phyloP scores from a whole-genome alignment of 2,888 invertebrate genomes.

The Drosophila cognata region DNA sequence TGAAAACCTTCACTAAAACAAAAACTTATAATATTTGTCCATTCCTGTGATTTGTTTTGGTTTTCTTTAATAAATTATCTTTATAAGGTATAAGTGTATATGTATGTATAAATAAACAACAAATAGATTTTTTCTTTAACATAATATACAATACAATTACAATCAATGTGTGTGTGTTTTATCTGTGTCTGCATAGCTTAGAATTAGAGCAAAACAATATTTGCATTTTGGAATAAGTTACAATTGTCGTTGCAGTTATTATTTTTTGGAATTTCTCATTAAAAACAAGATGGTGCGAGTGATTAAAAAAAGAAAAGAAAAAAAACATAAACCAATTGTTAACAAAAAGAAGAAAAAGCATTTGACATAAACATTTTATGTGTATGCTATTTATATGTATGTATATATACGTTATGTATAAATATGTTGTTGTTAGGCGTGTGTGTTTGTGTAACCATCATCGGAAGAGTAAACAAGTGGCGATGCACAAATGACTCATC shows the following conservation, averaged over 20 bases:
- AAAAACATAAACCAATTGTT: conserved; percentile 21
- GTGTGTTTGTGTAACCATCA: conserved; percentile 56
- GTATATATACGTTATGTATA: conserved; percentile 43
- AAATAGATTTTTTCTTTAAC: conserved; percentile 69
- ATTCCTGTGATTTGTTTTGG: conserved; percentile 52
- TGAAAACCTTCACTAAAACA: not conserved
- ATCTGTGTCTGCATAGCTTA: conserved; percentile 54
- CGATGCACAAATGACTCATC: conserved; percentile 30
- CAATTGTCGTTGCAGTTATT: conserved; percentile 65
- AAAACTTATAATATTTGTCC: conserved; percentile 12
- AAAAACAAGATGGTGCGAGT: conserved; percentile 27
- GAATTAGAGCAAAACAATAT: conserved; percentile 68
- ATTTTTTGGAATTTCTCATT: conserved; percentile 32
- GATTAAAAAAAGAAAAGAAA: conserved; percentile 18
- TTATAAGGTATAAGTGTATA: conserved; percentile 65
- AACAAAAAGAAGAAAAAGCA: conserved; percentile 34
- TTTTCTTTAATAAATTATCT: conserved; percentile 73
- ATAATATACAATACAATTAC: conserved; percentile 76
- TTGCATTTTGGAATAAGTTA: conserved; percentile 70
- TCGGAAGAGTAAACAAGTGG: conserved; percentile 72
- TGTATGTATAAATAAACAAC: conserved; percentile 78
- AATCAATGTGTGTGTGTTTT: conserved; percentile 49
- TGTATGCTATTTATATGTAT: conserved; percentile 58
- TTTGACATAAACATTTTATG: conserved; percentile 63
- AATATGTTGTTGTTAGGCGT: conserved; percentile 54